phyloP scores from a whole-genome alignment of 2,888 invertebrate species.

The Halictus quadricinctus region DNA sequence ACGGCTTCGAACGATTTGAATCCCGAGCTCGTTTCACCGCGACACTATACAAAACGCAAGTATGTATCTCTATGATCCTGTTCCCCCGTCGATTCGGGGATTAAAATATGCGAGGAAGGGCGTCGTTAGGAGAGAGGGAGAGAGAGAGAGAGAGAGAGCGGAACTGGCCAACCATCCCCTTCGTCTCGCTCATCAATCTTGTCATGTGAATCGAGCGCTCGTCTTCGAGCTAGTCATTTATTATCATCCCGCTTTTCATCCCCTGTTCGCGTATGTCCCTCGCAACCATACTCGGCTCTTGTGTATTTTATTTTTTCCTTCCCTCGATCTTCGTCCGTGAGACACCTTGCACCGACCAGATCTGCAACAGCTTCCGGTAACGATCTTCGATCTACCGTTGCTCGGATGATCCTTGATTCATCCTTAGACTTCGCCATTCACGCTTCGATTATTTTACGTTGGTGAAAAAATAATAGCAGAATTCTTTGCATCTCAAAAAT shows the following conservation, averaged over 20 bases:
- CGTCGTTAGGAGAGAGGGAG: constrained; percentile 1
- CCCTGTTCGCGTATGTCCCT: constrained; percentile 28
- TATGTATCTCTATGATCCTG: background rate
- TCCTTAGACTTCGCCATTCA: too few relatives aligned
- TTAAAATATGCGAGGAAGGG: constrained; percentile 55
- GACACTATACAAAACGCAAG: background rate
- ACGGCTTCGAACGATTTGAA: constrained; percentile 24
- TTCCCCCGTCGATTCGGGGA: constrained; percentile 28
- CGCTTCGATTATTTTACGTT: background rate
- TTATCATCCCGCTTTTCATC: constrained; percentile 63
- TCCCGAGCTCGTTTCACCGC: background rate
- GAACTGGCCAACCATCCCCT: constrained; percentile 46
- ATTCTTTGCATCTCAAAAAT: background rate
- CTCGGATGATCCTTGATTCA: background rate
- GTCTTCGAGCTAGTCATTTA: constrained; percentile 65
- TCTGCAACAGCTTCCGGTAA: background rate
- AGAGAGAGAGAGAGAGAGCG: constrained; percentile 6
- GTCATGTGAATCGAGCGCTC: constrained; percentile 65
- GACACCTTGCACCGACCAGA: constrained; percentile 51
- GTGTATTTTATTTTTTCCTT: background rate
- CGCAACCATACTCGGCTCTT: constrained; percentile 1
- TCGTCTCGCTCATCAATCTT: constrained; percentile 65
- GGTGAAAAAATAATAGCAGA: background rate
- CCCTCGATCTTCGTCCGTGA: constrained; percentile 32
- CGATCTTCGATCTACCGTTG: background rate